Conservation (phyloP, 2,888 invertebrate genomes). For the Papilio demoleus region DNA sequence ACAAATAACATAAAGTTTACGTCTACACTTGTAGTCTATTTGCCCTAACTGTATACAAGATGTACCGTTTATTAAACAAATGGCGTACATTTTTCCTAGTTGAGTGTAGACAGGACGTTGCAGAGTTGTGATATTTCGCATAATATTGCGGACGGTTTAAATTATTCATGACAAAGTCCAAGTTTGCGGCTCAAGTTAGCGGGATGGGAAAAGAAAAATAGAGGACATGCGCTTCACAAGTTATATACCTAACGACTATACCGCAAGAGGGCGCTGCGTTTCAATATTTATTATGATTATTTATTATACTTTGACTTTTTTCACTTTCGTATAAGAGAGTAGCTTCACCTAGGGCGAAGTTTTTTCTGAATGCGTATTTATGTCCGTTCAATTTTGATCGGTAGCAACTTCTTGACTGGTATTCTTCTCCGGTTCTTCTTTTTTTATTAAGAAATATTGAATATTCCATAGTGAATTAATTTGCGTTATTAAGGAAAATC, state of each 20-base stretch:
- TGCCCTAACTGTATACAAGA: conserved; percentile 25
- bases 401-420: no score
- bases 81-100: conserved; percentile 43
- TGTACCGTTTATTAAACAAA: conserved; percentile 43
- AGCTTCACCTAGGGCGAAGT: no score
- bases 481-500: conserved; percentile 4
- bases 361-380: no score
- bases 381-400: no score
- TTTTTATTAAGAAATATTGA: no score
- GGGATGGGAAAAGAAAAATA: conserved; percentile 60
- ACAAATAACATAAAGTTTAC: conserved; percentile 23
- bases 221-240: conserved; percentile 44
- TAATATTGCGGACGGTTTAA: conserved; percentile 67
- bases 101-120: conserved; percentile 39
- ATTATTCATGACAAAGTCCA: conserved; percentile 77
- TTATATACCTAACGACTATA: conserved; percentile 27
- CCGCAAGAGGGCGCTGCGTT: neutral
- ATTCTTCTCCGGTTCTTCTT: no score
- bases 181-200: conserved; percentile 63
- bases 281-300: conserved; percentile 15
- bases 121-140: conserved; percentile 58
- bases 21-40: conserved; percentile 4
- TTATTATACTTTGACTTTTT: neutral
- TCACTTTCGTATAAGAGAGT: neutral
- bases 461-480: neutral